Conservation (phyloP, 2,888 invertebrate species). For the Sarcophaga caerulescens region DNA sequence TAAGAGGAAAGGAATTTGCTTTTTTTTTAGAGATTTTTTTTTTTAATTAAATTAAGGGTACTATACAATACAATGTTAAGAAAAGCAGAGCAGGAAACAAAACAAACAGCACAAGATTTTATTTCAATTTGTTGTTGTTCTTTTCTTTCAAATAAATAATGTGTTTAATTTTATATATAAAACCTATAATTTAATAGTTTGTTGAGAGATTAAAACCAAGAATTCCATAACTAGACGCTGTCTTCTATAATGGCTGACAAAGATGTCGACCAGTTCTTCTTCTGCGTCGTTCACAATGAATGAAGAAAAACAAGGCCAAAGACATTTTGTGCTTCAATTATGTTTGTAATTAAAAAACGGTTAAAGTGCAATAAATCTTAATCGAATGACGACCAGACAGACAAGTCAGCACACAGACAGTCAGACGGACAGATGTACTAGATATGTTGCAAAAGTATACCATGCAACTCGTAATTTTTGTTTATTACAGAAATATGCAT, state of each 20-base stretch:
- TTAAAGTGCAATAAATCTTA: slow-evolving; percentile 67
- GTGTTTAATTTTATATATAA: slow-evolving; percentile 25
- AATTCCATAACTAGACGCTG: slow-evolving; percentile 16
- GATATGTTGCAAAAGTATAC: slow-evolving; percentile 5
- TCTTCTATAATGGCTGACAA: too few relatives aligned
- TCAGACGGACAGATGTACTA: not conserved
- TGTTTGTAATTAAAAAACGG: slow-evolving; percentile 66
- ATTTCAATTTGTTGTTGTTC: too few relatives aligned
- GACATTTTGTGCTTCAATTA: slow-evolving; percentile 53
- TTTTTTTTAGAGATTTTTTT: slow-evolving; percentile 50
- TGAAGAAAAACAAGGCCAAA: slow-evolving; percentile 17
- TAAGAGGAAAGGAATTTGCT: not conserved
- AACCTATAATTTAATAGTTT: slow-evolving; percentile 64
- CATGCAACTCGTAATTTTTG: not conserved
- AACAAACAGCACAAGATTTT: not conserved
- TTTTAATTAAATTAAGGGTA: slow-evolving; percentile 61
- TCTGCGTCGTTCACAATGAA: not conserved
- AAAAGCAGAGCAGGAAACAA: not conserved
- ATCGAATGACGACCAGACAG: slow-evolving; percentile 28
- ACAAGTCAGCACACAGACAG: not conserved
- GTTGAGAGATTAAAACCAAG: slow-evolving; percentile 29
- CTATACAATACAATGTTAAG: not conserved
- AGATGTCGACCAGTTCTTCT: too few relatives aligned
- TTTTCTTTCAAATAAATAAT: slow-evolving; percentile 46
- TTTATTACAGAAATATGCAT: slow-evolving; percentile 20